These are phyloP conservation scores for Drosophila melanica DNA, from an alignment of 1,140 invertebrate genomes.

Conservation along the genomic window DNA sequence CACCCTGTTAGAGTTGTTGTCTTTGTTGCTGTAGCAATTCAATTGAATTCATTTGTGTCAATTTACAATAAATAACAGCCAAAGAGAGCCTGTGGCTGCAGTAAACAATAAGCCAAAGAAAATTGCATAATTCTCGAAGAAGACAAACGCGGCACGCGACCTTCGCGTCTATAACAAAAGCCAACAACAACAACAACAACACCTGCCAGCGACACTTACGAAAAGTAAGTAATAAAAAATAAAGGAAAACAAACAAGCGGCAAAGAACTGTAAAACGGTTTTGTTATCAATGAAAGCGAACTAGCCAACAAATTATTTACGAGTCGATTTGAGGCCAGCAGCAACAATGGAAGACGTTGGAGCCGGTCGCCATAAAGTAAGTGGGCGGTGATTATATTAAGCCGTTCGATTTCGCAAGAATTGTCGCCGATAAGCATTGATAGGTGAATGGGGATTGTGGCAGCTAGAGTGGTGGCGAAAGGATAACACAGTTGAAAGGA, in stretches of 20 bases:
- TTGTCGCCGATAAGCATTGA: constrained; percentile 52
- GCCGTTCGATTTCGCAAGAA: constrained; percentile 34
- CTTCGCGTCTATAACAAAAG: constrained; percentile 49
- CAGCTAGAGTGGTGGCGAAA: background rate
- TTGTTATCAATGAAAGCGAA: constrained; percentile 47
- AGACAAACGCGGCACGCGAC: constrained; percentile 59
- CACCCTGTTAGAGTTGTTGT: background rate
- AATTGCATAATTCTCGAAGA: constrained; percentile 73
- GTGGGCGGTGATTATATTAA: constrained; percentile 34
- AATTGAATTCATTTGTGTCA: constrained; percentile 81
- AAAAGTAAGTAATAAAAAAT: background rate
- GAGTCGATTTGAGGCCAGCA: constrained; percentile 1
- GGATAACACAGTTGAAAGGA: background rate
- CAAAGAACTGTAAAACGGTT: constrained; percentile 41
- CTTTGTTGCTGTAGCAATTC: constrained; percentile 62
- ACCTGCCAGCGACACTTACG: constrained; percentile 22
- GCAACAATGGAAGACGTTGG: background rate
- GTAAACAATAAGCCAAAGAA: constrained; percentile 45
- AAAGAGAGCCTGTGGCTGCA: constrained; percentile 23
- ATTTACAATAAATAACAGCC: constrained; percentile 73
- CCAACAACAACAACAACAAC: constrained; percentile 4
- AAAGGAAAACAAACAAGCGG: constrained; percentile 17
- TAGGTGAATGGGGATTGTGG: constrained; percentile 1
- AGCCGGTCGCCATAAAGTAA: constrained; percentile 23
- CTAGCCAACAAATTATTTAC: constrained; percentile 44